Conservation (phyloP, 2,113 vertebrate genomes). For the Psephotus haematonotus region DNA sequence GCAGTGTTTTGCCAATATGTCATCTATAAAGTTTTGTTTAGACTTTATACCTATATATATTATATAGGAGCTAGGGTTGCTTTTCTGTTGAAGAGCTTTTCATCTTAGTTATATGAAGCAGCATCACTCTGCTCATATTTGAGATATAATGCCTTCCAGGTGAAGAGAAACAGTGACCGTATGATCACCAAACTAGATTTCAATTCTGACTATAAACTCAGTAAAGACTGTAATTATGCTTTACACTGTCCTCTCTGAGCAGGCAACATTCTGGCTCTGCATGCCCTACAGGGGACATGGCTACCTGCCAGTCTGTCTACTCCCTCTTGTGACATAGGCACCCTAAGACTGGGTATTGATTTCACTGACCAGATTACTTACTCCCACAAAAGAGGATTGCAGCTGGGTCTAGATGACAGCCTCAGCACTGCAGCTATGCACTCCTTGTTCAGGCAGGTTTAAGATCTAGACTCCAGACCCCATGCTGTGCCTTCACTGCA, state of each 20-base stretch:
- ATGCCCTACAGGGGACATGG: neutral
- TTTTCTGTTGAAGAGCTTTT: neutral
- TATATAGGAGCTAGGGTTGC: neutral
- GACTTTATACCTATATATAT: neutral
- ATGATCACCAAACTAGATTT: neutral
- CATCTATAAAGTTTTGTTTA: slow-evolving; percentile 72
- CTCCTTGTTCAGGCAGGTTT: neutral
- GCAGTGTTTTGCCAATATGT: slow-evolving; percentile 71
- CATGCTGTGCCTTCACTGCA: neutral
- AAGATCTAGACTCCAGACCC: neutral
- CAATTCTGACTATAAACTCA: neutral
- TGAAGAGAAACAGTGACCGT: neutral
- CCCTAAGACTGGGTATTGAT: fast-evolving
- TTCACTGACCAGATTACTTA: neutral
- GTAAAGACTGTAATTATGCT: neutral
- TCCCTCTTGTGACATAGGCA: neutral
- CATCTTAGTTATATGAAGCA: neutral
- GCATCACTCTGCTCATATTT: neutral
- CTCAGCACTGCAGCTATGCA: fast-evolving
- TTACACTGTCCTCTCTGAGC: neutral
- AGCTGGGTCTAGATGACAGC: neutral
- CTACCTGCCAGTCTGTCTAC: neutral
- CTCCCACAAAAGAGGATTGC: neutral
- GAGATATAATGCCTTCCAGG: neutral
- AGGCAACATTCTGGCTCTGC: neutral